Evolutionary conservation across 2,113 vertebrate genomes (phyloP), one percentile per base, ranked within the genome.

Genomic region (Sinocyclocheilus anophthalmus): DNA sequence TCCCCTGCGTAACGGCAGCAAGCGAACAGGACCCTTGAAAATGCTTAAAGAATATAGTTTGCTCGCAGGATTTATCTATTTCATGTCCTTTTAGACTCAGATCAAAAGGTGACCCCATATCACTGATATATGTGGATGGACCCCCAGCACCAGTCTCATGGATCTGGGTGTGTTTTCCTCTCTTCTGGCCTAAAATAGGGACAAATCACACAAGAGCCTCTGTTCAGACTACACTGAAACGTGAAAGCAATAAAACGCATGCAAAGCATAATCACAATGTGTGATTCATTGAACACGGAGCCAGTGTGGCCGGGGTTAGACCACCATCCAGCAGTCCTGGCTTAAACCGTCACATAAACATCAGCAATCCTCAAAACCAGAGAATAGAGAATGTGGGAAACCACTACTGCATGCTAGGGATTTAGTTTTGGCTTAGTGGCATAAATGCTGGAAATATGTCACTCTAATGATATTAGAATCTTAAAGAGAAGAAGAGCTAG

Each of bases 1-100:
- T 89, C 88, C 88, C 91, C 91, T 89, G 90, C 90, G 92, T 92
- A 93, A 93, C 93, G 90, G 93, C 91, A 87, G 94, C 92, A 92
- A 91, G 42, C 57, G 55, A 59, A 80, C 84, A 81, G 37, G 85
- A 85, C 83, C 76, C 42, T 70, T n/a, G 94, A 93, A 94, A 94
- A 92, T 93, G 91, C 93, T 95, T 94, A 94, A 94, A 92, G 93
- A 94, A 93, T 91, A 84, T 91, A 91, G 91, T 94, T 94, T 94
- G 91, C 90, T 92, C 86, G 76, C 81, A 77, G 94, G 93, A 93
- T 93, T 94, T 94, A 94, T 93, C 92, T 92, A 93, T 92, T 91
- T 87, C 78, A 89, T 88, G 92, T 91, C 87, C 57, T 84, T 53
- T 82, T 87, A 79, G 84, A 22, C 76, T 30, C 78, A 76, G 65